Conservation (phyloP, 1,140 invertebrate species). For the Agrilus planipennis region DNA sequence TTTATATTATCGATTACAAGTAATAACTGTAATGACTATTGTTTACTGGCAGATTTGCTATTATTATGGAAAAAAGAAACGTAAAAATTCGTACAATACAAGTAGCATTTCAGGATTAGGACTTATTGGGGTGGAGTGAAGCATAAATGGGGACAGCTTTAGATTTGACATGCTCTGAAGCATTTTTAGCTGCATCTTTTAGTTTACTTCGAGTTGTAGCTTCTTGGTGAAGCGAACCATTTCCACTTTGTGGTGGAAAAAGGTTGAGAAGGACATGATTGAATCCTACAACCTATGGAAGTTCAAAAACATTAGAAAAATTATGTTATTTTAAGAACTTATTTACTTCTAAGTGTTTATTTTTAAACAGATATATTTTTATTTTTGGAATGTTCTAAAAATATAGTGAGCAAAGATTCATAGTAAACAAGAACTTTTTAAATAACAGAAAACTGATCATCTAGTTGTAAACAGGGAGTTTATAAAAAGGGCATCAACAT, state of each 20-base stretch:
- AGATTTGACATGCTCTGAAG: conserved; percentile 63
- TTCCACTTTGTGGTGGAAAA: conserved; percentile 44
- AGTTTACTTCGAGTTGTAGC: conserved; percentile 28
- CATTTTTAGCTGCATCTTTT: conserved; percentile 62
- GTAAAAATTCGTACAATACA: too few species aligned
- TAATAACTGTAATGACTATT: too few species aligned
- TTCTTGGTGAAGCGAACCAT: conserved; percentile 34
- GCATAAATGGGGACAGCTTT: conserved; percentile 51
- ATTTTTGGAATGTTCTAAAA: neutral
- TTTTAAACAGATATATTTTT: neutral
- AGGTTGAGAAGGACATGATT: conserved; percentile 63
- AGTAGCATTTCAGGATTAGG: too few species aligned
- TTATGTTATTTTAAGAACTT: too few species aligned
- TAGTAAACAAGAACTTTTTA: neutral
- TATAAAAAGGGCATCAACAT: neutral
- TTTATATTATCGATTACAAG: too few species aligned
- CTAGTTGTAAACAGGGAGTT: neutral
- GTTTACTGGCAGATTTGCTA: too few species aligned
- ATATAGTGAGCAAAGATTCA: neutral
- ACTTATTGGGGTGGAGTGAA: conserved; percentile 39
- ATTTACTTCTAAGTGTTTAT: too few species aligned
- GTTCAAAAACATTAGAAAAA: conserved; percentile 1
- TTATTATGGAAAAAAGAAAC: too few species aligned
- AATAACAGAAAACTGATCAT: neutral
- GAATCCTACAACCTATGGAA: conserved; percentile 65